Base-by-base conservation (phyloP, 2,888 invertebrate species). In the Malthinus seriepunctatus region DNA sequence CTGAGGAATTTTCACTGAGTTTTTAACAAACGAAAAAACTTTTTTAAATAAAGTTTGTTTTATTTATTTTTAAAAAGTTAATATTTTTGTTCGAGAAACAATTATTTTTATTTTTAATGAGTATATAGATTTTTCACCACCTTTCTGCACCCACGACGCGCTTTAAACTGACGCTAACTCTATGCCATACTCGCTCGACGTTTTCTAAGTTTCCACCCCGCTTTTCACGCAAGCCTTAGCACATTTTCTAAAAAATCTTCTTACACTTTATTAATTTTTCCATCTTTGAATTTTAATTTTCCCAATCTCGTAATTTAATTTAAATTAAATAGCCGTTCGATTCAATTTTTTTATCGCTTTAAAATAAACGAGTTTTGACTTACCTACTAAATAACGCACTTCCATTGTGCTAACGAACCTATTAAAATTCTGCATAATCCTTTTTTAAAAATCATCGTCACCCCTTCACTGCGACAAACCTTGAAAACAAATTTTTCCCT, bases 181-280 rank as follows among this genome's bases (percentile, higher is more conserved):
- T 46, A 51, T 51, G 44, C 46, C 35, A 47, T 48, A 9, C 14
- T 15, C 15, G 15, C 23, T 15, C 44, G 42, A 32, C 11, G 53
- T 32, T 45, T 51, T 51, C 51, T 57, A 57, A 57, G 56, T 51
- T 53, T 44, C 49, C 58, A 49, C 58, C 52, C 52, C 35, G 34
- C 58, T 58, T 51, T 53, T 58, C 54, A 58, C 58, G 58, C 58
- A 58, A 42, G 58, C 58, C 50, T 58, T 51, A 12, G 39, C 39
- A 42, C 23, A 42, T 3, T 23, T 23, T 23, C 23, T 23, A 23
- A 23, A 23, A 23, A 23, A 5, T 23, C 23, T 23, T 23, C 23
- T 23, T 23, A 2, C 23, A 23, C 23, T 23, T 23, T 23, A 23
- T 23, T 23, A 23, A 23, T 23, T 23, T 23, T 23, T 23, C 23